Conservation (phyloP, 2,797 vertebrate genomes). For the Syndactyla subalaris region DNA sequence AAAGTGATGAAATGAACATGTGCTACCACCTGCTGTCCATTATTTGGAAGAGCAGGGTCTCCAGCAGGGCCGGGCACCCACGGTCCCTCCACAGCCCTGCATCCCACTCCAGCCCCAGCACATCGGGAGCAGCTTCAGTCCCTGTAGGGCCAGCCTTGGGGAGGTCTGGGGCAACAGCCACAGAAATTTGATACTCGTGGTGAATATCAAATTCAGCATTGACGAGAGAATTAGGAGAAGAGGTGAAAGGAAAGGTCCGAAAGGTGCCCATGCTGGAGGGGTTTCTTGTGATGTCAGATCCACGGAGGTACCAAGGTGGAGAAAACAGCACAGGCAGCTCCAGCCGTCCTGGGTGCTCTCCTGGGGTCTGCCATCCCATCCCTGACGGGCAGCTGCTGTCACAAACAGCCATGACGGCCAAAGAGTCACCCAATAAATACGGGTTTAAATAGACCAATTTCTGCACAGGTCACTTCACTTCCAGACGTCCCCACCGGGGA, state of each 20-base stretch:
- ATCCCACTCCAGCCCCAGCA: background rate
- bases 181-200: background rate
- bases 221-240: background rate
- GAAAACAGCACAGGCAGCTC: background rate
- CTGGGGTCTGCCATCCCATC: background rate
- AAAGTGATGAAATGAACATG: background rate
- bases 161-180: background rate
- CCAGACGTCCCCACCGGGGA: background rate
- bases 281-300: background rate
- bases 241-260: background rate
- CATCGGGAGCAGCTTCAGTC: accelerated
- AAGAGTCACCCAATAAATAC: background rate
- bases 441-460: background rate
- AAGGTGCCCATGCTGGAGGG: background rate
- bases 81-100: accelerated
- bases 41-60: slow-evolving; percentile 20
- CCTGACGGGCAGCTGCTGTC: background rate
- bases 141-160: background rate
- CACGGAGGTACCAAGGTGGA: background rate
- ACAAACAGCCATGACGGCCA: background rate
- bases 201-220: background rate
- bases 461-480: background rate
- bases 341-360: background rate
- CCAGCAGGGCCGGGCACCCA: background rate
- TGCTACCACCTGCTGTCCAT: slow-evolving; percentile 62